Conservation (phyloP, 2,888 invertebrate genomes). For the Priocnemis perturbator region DNA sequence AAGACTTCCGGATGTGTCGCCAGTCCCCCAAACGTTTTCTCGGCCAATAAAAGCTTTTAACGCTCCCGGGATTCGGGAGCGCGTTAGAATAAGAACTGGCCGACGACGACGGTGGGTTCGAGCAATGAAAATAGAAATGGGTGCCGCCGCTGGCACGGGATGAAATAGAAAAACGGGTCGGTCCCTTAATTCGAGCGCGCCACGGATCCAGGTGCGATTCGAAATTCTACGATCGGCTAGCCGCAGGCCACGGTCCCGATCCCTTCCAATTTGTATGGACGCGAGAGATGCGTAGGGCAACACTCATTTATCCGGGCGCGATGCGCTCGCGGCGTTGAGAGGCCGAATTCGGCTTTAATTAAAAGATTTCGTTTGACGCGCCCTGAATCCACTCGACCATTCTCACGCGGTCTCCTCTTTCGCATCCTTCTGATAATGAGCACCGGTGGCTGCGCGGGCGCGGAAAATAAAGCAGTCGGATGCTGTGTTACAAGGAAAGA, state of each 20-base stretch:
- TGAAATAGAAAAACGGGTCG: too few relatives aligned
- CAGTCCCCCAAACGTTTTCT: slow-evolving; percentile 30
- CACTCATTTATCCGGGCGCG: slow-evolving; percentile 51
- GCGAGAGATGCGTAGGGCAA: slow-evolving; percentile 28
- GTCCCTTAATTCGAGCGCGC: too few relatives aligned
- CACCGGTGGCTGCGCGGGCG: too few relatives aligned
- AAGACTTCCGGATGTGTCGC: slow-evolving; percentile 40
- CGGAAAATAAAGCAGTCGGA: too few relatives aligned
- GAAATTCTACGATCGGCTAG: slow-evolving; percentile 23
- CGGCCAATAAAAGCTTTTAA: slow-evolving; percentile 65
- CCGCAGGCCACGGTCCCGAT: slow-evolving; percentile 42
- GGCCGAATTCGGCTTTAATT: slow-evolving; percentile 47
- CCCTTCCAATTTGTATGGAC: slow-evolving; percentile 61
- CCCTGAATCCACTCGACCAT: too few relatives aligned
- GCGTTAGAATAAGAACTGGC: too few relatives aligned
- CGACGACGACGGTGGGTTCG: too few relatives aligned
- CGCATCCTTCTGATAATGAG: too few relatives aligned
- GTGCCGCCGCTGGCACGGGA: too few relatives aligned
- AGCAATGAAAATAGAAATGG: too few relatives aligned
- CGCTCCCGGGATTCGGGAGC: slow-evolving; percentile 28
- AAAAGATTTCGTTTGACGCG: slow-evolving; percentile 50
- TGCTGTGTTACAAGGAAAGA: too few relatives aligned
- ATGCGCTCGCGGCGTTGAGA: slow-evolving; percentile 36
- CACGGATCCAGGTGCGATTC: not conserved
- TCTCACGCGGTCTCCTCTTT: too few relatives aligned